These are phyloP conservation scores for Ommatoiulus sabulosus DNA, from an alignment of 2,888 invertebrate species.

Conservation along the genomic window DNA sequence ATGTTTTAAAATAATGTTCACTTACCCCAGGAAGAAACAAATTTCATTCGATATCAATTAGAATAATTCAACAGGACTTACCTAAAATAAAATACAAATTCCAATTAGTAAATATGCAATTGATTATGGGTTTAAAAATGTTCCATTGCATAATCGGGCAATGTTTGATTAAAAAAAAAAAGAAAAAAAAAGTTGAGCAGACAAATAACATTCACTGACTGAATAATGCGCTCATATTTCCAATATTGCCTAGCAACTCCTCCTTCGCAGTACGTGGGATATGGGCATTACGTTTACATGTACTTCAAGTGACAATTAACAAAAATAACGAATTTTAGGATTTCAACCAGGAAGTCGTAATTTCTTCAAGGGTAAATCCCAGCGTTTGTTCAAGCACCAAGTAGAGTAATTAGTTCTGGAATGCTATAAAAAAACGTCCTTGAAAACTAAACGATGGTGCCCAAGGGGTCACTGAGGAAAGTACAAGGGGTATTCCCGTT, in stretches of 20 bases:
- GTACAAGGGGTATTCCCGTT: background rate
- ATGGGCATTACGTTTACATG: background rate
- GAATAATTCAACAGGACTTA: background rate
- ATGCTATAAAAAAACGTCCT: slow-evolving; percentile 2
- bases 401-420: background rate
- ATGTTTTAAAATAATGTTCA: background rate
- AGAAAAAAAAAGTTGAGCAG: no score
- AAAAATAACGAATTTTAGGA: background rate
- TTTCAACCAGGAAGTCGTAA: slow-evolving; percentile 47
- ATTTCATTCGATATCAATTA: background rate
- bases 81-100: background rate
- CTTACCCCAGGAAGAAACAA: background rate
- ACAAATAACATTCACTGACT: no score
- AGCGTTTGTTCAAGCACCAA: background rate
- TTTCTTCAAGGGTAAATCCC: background rate
- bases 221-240: no score
- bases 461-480: background rate
- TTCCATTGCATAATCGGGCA: no score
- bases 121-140: no score
- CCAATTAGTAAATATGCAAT: background rate
- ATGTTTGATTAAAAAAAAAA: no score
- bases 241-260: no score
- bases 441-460: background rate
- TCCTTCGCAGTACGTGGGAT: background rate
- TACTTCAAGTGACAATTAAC: background rate